Evolutionary conservation across 2,888 invertebrate species (phyloP).

Genomic region (Scaptomyza tumidula): DNA sequence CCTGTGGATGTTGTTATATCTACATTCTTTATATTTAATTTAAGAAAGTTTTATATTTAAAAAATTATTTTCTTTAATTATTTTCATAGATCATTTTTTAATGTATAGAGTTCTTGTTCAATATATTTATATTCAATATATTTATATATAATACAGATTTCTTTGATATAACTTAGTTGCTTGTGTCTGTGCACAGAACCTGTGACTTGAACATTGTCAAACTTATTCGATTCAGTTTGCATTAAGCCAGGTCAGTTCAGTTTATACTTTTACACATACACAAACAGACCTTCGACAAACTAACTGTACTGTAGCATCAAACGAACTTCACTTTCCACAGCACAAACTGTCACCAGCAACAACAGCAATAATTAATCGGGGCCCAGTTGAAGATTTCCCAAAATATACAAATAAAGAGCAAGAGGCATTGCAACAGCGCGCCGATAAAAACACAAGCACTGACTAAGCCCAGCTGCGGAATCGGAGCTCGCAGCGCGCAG

Average conservation of each 20-base stretch:
- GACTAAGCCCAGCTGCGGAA: slow-evolving; percentile 39
- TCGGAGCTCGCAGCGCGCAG: neutral
- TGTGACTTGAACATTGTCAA: slow-evolving; percentile 3
- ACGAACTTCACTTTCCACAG: slow-evolving; percentile 63
- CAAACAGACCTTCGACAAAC: slow-evolving; percentile 72
- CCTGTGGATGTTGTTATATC: no score
- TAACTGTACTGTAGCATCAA: slow-evolving; percentile 55
- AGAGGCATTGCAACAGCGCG: slow-evolving; percentile 59
- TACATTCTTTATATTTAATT: no score
- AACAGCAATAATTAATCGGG: slow-evolving; percentile 19
- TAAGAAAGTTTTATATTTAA: no score
- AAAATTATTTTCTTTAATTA: no score
- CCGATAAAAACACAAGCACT: slow-evolving; percentile 60
- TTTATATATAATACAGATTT: no score
- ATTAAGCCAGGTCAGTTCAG: slow-evolving; percentile 57
- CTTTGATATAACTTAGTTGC: no score
- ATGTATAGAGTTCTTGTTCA: no score
- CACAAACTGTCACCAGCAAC: slow-evolving; percentile 5
- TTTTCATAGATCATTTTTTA: no score
- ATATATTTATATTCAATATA: no score
- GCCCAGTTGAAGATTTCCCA: slow-evolving; percentile 46
- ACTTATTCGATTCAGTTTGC: slow-evolving; percentile 8
- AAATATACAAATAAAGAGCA: slow-evolving; percentile 8
- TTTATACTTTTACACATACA: slow-evolving; percentile 40
- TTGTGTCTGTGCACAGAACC: neutral